Base-by-base conservation (phyloP, 1,140 invertebrate genomes). In the Stegodyphus mimosarum region DNA sequence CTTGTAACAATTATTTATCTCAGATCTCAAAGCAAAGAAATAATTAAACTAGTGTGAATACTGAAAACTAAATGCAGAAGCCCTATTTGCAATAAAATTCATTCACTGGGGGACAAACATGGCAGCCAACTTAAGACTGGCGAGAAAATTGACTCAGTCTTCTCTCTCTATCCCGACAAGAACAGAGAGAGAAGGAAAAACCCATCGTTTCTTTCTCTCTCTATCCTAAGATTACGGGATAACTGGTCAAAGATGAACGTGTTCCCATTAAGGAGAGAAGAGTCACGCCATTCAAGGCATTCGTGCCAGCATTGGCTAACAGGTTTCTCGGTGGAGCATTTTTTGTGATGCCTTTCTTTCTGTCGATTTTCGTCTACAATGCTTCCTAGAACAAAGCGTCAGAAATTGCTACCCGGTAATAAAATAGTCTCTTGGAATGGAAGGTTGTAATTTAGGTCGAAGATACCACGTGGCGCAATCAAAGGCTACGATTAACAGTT, bases 181-280 rank as follows among this genome's bases (percentile, higher is more conserved):
- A 60, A 60, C 10, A 60, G 55, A 60, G 55, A 60, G 55, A 60
- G 15, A 11, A 60, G 15, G 9, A 60, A 60, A 7, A 15, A 15
- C 77, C 18, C 49, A 70, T 79, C 52, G 33, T 33, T 33, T 33
- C 33, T 33, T 33, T 70, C 64, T 79, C 70, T 52, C n/a, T 53
- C 49, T 15, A 51, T 69, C 18, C 66, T 51, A 60, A 81, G 78
- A 81, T 81, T 81, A 72, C 66, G 64, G 78, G 78, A 81, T 81
- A 72, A 72, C 78, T 64, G 78, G 53, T 81, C 78, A 71, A 81
- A 81, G 78, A 81, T 81, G 70, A 81, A 81, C 78, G 78, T 81
- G 78, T 81, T 81, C 69, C 78, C 78, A 81, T 81, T 81, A 81
- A 81, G 49, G 67, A 17, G 60, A n/a, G 69, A 51, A 50, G 18